These are phyloP conservation scores for Glaucidium brasilianum DNA, from an alignment of 2,113 vertebrate genomes.

Conservation along the genomic window DNA sequence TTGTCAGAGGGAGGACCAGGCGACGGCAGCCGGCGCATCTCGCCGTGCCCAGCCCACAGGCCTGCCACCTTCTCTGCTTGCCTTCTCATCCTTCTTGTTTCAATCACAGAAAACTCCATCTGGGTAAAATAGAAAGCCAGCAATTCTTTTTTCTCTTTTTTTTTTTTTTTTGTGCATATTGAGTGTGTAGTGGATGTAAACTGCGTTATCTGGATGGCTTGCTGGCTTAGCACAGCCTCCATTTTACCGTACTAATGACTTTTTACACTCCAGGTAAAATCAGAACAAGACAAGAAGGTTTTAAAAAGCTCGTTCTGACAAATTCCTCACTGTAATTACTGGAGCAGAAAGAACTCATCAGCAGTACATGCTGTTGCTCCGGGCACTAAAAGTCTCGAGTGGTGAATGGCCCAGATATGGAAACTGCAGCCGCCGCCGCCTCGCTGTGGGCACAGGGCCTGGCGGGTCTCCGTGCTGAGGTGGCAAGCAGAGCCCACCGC, in stretches of 20 bases:
- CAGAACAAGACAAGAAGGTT: conserved; percentile 52
- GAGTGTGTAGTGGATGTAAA: neutral
- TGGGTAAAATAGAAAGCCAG: neutral
- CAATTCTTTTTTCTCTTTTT: neutral
- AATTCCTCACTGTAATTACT: conserved; percentile 66
- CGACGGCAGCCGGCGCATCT: neutral
- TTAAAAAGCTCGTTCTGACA: conserved; percentile 57
- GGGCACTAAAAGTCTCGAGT: conserved; percentile 49
- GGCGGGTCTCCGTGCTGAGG: neutral
- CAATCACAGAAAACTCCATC: neutral
- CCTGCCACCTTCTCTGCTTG: neutral
- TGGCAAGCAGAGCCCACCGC: neutral
- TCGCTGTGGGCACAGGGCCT: neutral
- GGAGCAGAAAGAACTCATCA: conserved; percentile 69
- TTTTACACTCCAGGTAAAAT: conserved; percentile 67
- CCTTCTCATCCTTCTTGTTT: neutral
- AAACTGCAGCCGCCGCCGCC: neutral
- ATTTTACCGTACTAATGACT: conserved; percentile 39
- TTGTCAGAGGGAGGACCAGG: rapidly evolving
- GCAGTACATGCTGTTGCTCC: conserved; percentile 45
- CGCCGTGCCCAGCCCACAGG: rapidly evolving
- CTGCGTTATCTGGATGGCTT: neutral
- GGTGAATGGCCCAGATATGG: conserved; percentile 63
- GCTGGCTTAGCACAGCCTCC: neutral
- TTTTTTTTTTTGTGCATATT: neutral